phyloP scores from a whole-genome alignment of 2,888 invertebrate genomes.

The Drosophila neonasuta region DNA sequence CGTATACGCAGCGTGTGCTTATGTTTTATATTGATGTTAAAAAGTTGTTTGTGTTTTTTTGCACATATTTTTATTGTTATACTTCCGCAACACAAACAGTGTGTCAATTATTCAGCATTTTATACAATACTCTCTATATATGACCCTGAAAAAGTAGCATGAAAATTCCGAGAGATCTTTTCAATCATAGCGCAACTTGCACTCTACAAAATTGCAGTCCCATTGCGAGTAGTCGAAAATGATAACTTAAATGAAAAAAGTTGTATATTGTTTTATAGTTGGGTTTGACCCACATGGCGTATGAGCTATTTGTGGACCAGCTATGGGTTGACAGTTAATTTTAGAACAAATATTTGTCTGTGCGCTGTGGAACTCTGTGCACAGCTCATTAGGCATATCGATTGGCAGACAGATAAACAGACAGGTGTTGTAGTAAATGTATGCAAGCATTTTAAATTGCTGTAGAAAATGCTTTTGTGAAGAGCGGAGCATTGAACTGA shows the following conservation, averaged over 20 bases:
- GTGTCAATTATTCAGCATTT: slow-evolving; percentile 9
- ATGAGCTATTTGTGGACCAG: slow-evolving; percentile 42
- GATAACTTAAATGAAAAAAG: slow-evolving; percentile 3
- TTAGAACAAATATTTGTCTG: slow-evolving; percentile 43
- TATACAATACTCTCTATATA: neutral
- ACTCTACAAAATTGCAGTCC: slow-evolving; percentile 40
- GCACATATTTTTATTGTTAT: slow-evolving; percentile 19
- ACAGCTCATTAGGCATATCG: slow-evolving; percentile 73
- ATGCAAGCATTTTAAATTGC: slow-evolving; percentile 51
- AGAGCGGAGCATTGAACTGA: slow-evolving; percentile 54
- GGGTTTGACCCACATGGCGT: slow-evolving; percentile 6
- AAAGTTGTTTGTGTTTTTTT: slow-evolving; percentile 12
- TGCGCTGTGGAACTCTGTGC: slow-evolving; percentile 22
- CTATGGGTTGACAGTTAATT: slow-evolving; percentile 41
- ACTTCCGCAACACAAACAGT: slow-evolving; percentile 13
- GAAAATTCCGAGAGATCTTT: slow-evolving; percentile 3
- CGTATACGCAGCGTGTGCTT: slow-evolving; percentile 31
- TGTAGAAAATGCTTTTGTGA: too few relatives aligned
- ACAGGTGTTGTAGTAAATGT: slow-evolving; percentile 39
- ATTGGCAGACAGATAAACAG: slow-evolving; percentile 37
- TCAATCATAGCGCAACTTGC: slow-evolving; percentile 35
- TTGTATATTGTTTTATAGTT: neutral
- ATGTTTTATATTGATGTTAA: slow-evolving; percentile 20
- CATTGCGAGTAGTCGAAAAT: neutral
- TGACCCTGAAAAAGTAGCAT: neutral